phyloP scores from a whole-genome alignment of 2,888 invertebrate species.

The Omphaloscelis lunosa region DNA sequence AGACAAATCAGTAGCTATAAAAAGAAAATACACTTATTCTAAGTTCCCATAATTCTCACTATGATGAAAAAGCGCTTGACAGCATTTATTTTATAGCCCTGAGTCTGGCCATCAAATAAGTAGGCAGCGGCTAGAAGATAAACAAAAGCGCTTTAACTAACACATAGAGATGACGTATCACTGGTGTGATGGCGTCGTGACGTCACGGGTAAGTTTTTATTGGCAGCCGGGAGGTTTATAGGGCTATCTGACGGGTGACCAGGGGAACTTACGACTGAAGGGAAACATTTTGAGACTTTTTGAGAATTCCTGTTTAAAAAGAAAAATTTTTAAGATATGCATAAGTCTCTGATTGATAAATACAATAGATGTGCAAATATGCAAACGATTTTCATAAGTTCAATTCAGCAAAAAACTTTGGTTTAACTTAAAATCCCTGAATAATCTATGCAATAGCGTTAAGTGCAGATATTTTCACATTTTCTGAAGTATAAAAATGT shows the following conservation, averaged over 20 bases:
- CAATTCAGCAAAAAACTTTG: slow-evolving; percentile 4
- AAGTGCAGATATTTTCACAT: slow-evolving; percentile 30
- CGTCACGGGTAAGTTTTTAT: slow-evolving; percentile 72
- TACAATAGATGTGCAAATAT: neutral
- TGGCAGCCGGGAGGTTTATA: slow-evolving; percentile 64
- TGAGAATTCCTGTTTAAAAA: neutral
- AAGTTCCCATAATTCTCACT: slow-evolving; percentile 28
- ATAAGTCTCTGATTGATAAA: neutral
- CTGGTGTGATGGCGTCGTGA: slow-evolving; percentile 51
- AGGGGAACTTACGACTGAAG: slow-evolving; percentile 12
- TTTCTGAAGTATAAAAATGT: slow-evolving; percentile 12
- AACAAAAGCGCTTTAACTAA: slow-evolving; percentile 57
- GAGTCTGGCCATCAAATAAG: slow-evolving; percentile 44
- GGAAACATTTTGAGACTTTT: neutral
- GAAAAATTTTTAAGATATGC: no score
- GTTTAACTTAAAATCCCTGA: neutral
- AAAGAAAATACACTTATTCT: slow-evolving; percentile 37
- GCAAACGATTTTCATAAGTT: neutral
- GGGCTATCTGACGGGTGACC: slow-evolving; percentile 24
- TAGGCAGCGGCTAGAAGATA: slow-evolving; percentile 47
- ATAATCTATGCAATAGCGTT: slow-evolving; percentile 17
- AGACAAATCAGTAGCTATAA: slow-evolving; percentile 20
- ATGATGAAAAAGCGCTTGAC: slow-evolving; percentile 45
- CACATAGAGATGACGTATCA: slow-evolving; percentile 49
- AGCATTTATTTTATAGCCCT: slow-evolving; percentile 47